A percentile compares a stretch with the other conserved stretches of the same genome.
phyloP scores from a whole-genome alignment of 2,888 invertebrate species.

The Nebria salina region DNA sequence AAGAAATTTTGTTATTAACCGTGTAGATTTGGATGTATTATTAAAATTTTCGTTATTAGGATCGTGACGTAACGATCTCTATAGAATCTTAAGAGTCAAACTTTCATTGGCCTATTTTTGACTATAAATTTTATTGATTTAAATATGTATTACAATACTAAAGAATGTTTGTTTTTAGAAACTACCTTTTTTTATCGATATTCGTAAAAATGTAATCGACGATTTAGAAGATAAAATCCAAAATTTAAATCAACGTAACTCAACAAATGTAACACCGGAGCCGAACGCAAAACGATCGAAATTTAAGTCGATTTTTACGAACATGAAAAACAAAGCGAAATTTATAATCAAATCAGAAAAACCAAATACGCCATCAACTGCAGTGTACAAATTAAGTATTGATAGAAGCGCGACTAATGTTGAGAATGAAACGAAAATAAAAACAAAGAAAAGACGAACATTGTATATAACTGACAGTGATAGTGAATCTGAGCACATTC shows the following conservation, averaged over 20 bases:
- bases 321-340: slow-evolving; percentile 40
- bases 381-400: slow-evolving; percentile 36
- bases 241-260: slow-evolving; percentile 10
- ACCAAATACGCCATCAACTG: slow-evolving; percentile 18
- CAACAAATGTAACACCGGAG: slow-evolving; percentile 20
- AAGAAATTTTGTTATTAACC: too few relatives aligned
- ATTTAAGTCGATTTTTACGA: slow-evolving; percentile 30
- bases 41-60: too few relatives aligned
- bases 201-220: slow-evolving; percentile 46
- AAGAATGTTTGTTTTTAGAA: slow-evolving; percentile 46
- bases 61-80: too few relatives aligned
- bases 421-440: neutral
- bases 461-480: slow-evolving; percentile 33
- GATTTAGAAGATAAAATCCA: slow-evolving; percentile 42
- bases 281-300: slow-evolving; percentile 12
- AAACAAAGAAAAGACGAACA: slow-evolving; percentile 6
- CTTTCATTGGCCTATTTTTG: too few relatives aligned
- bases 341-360: slow-evolving; percentile 29
- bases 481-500: slow-evolving; percentile 7
- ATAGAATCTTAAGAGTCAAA: too few relatives aligned
- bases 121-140: too few relatives aligned
- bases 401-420: slow-evolving; percentile 14
- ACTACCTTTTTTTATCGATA: slow-evolving; percentile 48
- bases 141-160: too few relatives aligned
- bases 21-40: too few relatives aligned